phyloP scores from a whole-genome alignment of 2,797 vertebrate species.

The Muscicapa comitata region DNA sequence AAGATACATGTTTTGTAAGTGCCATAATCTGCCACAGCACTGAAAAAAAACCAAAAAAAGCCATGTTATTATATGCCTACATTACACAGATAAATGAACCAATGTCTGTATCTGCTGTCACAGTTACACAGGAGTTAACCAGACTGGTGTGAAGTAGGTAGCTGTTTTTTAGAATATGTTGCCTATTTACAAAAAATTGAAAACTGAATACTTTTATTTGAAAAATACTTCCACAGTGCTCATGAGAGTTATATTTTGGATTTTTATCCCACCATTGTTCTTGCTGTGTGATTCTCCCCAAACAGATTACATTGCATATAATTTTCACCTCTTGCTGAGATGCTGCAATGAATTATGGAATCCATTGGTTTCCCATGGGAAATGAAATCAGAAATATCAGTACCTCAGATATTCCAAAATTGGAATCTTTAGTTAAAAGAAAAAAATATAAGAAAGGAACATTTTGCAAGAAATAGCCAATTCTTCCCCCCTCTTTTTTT shows the following conservation, averaged over 20 bases:
- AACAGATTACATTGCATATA: conserved; percentile 13
- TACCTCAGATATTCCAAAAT: conserved; percentile 3
- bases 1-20: background rate
- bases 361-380: background rate
- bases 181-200: background rate
- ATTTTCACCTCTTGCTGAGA: conserved; percentile 49
- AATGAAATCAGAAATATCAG: conserved; percentile 8
- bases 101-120: background rate
- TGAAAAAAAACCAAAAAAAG: background rate
- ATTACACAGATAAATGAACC: background rate
- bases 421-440: background rate
- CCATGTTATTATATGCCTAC: background rate
- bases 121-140: background rate
- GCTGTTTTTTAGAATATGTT: background rate
- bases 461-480: background rate
- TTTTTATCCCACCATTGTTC: conserved; percentile 40
- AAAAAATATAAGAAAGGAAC: background rate
- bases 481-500: accelerated
- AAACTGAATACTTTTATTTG: background rate
- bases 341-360: conserved; percentile 46
- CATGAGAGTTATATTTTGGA: conserved; percentile 7
- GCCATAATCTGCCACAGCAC: background rate
- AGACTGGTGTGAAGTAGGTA: background rate
- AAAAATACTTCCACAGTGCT: background rate
- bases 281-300: conserved; percentile 6